Conservation (phyloP, 2,888 invertebrate species). For the Orchesellides sinensis region DNA sequence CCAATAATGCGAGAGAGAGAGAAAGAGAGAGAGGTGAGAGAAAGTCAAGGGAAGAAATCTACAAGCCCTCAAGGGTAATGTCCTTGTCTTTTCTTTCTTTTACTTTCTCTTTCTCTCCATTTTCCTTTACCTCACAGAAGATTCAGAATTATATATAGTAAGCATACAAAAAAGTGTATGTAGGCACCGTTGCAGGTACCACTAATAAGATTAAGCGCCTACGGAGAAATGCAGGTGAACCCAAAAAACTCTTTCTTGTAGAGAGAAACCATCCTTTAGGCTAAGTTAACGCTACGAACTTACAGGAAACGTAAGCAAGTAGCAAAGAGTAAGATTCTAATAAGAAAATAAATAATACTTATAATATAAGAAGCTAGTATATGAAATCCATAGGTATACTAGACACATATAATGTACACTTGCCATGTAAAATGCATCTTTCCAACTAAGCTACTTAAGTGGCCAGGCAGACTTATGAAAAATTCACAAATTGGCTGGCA, state of each 20-base stretch:
- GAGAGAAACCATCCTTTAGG: conserved; percentile 22
- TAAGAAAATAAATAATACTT: background rate
- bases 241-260: conserved; percentile 9
- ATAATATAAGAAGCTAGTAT: too few relatives aligned
- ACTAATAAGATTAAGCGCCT: conserved; percentile 58
- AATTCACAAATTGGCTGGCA: conserved; percentile 35
- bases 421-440: background rate
- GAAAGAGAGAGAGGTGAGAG: conserved; percentile 25
- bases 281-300: conserved; percentile 29
- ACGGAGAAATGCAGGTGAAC: conserved; percentile 25
- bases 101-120: conserved; percentile 28
- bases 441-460: conserved; percentile 5
- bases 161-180: background rate
- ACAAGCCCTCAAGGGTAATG: conserved; percentile 56
- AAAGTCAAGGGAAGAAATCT: conserved; percentile 50
- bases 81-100: conserved; percentile 47
- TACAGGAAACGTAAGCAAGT: background rate
- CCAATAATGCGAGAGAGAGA: conserved; percentile 50
- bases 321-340: background rate
- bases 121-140: conserved; percentile 31
- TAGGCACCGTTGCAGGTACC: conserved; percentile 19
- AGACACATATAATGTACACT: background rate
- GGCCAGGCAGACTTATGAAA: conserved; percentile 26
- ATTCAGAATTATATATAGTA: background rate
- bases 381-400: too few relatives aligned